Evolutionary conservation across 2,888 invertebrate species (phyloP), one percentile per base, ranked within the genome.

Genomic region (Cremastinae sp.): DNA sequence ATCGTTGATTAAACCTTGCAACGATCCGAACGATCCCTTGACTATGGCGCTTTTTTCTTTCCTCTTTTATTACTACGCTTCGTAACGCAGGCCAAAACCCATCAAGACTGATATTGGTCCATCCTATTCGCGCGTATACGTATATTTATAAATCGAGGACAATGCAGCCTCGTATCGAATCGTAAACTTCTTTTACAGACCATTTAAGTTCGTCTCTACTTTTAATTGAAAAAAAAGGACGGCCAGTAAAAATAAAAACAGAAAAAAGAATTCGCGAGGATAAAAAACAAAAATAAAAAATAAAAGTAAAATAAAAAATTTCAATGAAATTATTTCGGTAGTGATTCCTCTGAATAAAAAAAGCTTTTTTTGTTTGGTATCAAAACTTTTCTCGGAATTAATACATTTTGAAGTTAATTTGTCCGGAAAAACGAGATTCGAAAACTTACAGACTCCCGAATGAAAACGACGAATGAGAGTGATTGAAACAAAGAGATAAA

Each of bases 101-200:
- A 58, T 58, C 39, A 58, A 58, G 41, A 28, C 39, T 18, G 58
- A 28, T 58, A 58, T 58, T 58, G 28, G 28, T 28, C 28, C 28
- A 28, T 28, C 28, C 28, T 5, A 5, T 28, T 28, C 28, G 28
- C 28, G 2, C 28, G 28, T 28, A 28, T 28, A 28, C 28, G 28
- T 28, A 28, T 28, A 28, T 28, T 9, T 41, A 56, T 56, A n/a
- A n/a, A 61, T n/a, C 28, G 35, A 41, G 7, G 41, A 55, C 53
- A 28, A 55, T 65, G 20, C 55, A 18, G 20, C 20, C 20, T 47
- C 18, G 35, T 35, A 65, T 65, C 41, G 55, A 55, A 45, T 65
- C 65, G 65, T 65, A 61, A 71, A 71, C 65, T 65, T 61, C 59
- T 45, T 47, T 55, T 35, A 45, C 72, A 16, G 59, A 51, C 56